These are phyloP conservation scores for Oedothorax gibbosus DNA, from an alignment of 1,140 invertebrate species.

Conservation along the genomic window DNA sequence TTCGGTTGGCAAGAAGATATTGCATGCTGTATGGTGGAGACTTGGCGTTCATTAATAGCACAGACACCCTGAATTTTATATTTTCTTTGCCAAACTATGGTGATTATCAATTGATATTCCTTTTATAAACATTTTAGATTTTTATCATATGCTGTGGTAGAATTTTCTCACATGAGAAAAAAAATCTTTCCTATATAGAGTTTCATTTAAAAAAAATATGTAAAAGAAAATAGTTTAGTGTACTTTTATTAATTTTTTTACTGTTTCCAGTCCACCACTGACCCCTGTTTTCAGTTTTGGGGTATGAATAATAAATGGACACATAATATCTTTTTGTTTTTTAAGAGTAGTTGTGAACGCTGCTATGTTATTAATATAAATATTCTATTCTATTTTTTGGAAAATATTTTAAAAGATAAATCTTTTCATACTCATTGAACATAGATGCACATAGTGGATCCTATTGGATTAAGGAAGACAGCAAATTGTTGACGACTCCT, in stretches of 20 bases:
- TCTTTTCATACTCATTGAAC: background rate
- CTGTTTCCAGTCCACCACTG: too few relatives aligned
- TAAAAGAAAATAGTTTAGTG: too few relatives aligned
- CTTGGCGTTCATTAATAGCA: background rate
- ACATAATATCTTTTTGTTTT: background rate
- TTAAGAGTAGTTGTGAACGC: background rate
- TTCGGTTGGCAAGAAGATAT: slow-evolving; percentile 20
- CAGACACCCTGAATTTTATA: too few relatives aligned
- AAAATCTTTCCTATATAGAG: too few relatives aligned
- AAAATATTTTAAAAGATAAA: background rate
- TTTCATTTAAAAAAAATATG: too few relatives aligned
- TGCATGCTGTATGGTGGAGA: slow-evolving; percentile 18
- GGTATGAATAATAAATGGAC: background rate
- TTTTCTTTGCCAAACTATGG: background rate
- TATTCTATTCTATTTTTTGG: background rate
- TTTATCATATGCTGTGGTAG: too few relatives aligned
- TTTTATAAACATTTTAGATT: too few relatives aligned
- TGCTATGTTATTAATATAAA: background rate
- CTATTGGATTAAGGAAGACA: slow-evolving; percentile 14
- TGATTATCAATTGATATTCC: background rate
- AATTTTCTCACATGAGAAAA: too few relatives aligned
- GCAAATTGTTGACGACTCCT: background rate
- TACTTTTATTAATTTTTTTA: too few relatives aligned
- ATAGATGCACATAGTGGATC: background rate
- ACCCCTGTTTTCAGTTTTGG: too few relatives aligned